Evolutionary conservation across 2,888 invertebrate species (phyloP).

Genomic region (Gerris lacustris): DNA sequence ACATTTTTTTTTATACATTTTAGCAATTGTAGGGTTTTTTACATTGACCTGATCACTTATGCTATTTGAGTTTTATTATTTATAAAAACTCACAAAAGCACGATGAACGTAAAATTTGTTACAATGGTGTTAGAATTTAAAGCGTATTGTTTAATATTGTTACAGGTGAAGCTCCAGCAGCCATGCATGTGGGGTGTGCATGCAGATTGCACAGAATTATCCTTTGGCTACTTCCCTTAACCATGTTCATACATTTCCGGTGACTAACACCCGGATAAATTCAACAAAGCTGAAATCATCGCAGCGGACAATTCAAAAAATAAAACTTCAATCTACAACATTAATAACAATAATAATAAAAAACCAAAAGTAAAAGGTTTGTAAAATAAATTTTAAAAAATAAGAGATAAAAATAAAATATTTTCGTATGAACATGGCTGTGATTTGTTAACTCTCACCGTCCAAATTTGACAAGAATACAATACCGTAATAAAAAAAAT

Average conservation of each 20-base stretch:
- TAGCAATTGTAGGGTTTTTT: too few relatives aligned
- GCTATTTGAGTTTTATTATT: too few relatives aligned
- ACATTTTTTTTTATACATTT: too few relatives aligned
- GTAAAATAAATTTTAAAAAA: neutral
- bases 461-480: slow-evolving; percentile 1
- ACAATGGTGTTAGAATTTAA: too few relatives aligned
- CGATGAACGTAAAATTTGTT: too few relatives aligned
- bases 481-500: too few relatives aligned
- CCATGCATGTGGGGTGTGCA: slow-evolving; percentile 1
- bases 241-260: neutral
- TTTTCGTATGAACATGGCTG: slow-evolving; percentile 1
- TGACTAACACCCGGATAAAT: slow-evolving; percentile 1
- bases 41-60: too few relatives aligned
- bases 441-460: neutral
- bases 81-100: too few relatives aligned
- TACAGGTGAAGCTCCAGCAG: slow-evolving; percentile 8
- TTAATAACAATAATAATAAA: neutral
- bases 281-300: neutral
- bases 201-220: neutral
- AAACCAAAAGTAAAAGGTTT: neutral
- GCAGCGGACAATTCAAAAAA: neutral
- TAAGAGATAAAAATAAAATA: neutral
- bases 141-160: neutral
- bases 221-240: neutral
- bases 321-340: neutral